Evolutionary conservation across 2,113 vertebrate species (phyloP).

Genomic region (Desmodus rotundus): DNA sequence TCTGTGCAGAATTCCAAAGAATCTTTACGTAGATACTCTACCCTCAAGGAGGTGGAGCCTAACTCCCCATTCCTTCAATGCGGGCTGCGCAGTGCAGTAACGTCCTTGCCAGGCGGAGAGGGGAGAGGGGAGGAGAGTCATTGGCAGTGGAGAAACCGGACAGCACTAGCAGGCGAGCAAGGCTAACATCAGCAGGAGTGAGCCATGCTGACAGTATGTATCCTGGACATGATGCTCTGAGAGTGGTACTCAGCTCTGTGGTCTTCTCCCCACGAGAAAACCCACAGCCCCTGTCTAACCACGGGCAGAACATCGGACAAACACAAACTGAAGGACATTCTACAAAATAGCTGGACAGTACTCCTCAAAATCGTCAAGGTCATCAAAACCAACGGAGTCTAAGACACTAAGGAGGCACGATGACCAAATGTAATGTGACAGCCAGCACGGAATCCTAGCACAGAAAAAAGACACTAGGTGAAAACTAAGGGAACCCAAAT

Average conservation of each 20-base stretch:
- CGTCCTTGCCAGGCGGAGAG: neutral
- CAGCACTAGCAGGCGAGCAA: too few species aligned
- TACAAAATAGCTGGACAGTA: neutral
- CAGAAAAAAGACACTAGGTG: neutral
- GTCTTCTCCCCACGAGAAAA: neutral
- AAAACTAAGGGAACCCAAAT: neutral
- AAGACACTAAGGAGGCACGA: neutral
- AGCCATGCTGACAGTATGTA: fast-evolving
- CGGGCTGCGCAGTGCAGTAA: neutral
- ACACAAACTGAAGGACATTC: neutral
- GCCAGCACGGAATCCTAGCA: neutral
- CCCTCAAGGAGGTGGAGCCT: neutral
- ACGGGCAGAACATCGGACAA: neutral
- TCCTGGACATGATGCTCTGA: neutral
- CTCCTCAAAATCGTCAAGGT: neutral
- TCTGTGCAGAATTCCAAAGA: neutral
- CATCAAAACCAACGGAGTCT: neutral
- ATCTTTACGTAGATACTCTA: neutral
- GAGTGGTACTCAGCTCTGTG: neutral
- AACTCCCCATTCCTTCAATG: neutral
- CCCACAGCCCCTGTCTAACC: neutral
- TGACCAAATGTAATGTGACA: neutral
- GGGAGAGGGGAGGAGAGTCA: neutral
- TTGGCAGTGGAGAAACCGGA: neutral
- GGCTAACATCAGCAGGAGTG: neutral